phyloP scores from a whole-genome alignment of 2,888 invertebrate species.

The Neocrepidodera transversa region DNA sequence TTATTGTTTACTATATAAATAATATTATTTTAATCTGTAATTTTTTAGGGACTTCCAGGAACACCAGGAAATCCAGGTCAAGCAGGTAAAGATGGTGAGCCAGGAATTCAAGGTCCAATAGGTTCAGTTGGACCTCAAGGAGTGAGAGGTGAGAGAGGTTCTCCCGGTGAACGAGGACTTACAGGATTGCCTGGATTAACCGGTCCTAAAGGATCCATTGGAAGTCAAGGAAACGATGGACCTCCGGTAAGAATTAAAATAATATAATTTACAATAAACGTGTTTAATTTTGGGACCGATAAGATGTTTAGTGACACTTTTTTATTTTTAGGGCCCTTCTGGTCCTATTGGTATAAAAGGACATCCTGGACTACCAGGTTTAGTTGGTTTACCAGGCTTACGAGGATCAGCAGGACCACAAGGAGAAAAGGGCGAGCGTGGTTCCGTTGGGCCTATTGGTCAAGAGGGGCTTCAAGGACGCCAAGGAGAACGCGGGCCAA shows the following conservation, averaged over 20 bases:
- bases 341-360: conserved; percentile 76
- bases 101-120: conserved; percentile 71
- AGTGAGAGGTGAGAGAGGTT: conserved; percentile 69
- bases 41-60: conserved; percentile 69
- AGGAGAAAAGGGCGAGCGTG: conserved; percentile 81
- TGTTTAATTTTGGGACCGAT: conserved; percentile 8
- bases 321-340: conserved; percentile 65
- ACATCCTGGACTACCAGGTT: conserved; percentile 73
- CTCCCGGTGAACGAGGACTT: conserved; percentile 77
- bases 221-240: conserved; percentile 74
- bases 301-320: too few relatives aligned
- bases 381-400: conserved; percentile 75
- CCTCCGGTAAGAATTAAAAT: conserved; percentile 65
- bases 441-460: conserved; percentile 71
- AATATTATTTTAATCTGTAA: neutral
- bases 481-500: conserved; percentile 74
- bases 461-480: conserved; percentile 79
- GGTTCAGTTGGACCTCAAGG: conserved; percentile 67
- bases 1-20: neutral
- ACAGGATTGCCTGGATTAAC: conserved; percentile 71
- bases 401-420: conserved; percentile 71
- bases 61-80: conserved; percentile 74
- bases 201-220: conserved; percentile 72
- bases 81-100: conserved; percentile 82
- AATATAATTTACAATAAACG: neutral